Percentiles rank a stretch among this genome's conserved stretches.
These are phyloP conservation scores for Zeus faber DNA, from an alignment of 2,113 vertebrate species.

Conservation along the genomic window DNA sequence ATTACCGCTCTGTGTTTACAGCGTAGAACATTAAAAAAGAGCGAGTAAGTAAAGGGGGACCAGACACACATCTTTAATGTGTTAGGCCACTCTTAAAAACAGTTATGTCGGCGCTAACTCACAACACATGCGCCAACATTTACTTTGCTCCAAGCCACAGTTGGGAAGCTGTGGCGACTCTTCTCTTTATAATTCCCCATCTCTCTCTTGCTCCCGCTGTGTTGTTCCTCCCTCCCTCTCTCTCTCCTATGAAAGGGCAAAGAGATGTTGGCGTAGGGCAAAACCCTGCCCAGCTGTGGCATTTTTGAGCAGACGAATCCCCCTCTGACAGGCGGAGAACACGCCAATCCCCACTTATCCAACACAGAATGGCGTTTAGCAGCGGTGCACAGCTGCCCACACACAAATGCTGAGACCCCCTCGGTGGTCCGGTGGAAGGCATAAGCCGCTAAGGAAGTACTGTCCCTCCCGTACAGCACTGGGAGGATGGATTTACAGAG, in stretches of 20 bases:
- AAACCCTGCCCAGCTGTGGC: conserved; percentile 68
- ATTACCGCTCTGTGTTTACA: conserved; percentile 64
- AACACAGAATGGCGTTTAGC: conserved; percentile 51
- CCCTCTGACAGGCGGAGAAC: conserved; percentile 46
- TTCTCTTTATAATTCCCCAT: conserved; percentile 11
- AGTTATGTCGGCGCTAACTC: conserved; percentile 63
- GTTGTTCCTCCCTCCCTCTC: conserved; percentile 2
- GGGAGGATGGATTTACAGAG: conserved; percentile 42
- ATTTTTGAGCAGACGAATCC: conserved; percentile 62
- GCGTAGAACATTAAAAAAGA: conserved; percentile 51
- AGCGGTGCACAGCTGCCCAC: conserved; percentile 55
- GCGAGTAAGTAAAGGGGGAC: conserved; percentile 12
- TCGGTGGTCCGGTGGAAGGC: conserved; percentile 52
- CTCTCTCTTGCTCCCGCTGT: neutral
- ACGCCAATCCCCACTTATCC: conserved; percentile 63
- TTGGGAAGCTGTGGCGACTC: conserved; percentile 36
- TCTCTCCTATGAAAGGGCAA: conserved; percentile 33
- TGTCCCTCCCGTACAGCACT: conserved; percentile 23
- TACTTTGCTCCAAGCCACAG: conserved; percentile 62
- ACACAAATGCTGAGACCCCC: conserved; percentile 48
- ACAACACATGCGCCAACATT: conserved; percentile 72
- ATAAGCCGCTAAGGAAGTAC: conserved; percentile 45
- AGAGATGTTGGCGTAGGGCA: conserved; percentile 31
- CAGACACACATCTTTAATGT: conserved; percentile 66
- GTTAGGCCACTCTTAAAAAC: conserved; percentile 63